Evolutionary conservation across 2,113 vertebrate genomes (phyloP).

Genomic region (Alaudala cheleensis): DNA sequence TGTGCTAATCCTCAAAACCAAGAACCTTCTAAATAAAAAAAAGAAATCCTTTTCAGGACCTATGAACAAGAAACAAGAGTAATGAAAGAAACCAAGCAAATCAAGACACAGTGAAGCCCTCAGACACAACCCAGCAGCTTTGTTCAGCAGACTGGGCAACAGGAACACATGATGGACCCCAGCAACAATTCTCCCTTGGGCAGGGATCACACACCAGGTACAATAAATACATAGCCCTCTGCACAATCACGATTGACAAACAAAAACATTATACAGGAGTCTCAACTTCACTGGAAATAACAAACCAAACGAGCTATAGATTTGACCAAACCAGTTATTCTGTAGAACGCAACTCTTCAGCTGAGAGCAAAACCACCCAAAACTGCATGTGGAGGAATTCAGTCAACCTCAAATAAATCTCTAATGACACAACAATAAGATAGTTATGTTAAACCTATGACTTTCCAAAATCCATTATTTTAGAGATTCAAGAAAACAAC

Average conservation of each 20-base stretch:
- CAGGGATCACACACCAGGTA: background rate
- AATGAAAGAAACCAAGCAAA: background rate
- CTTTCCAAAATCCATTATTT: background rate
- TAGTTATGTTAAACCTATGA: background rate
- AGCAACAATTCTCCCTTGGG: background rate
- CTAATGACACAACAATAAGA: background rate
- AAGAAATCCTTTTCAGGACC: background rate
- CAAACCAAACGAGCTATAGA: background rate
- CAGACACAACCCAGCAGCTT: background rate
- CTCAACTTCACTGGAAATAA: background rate
- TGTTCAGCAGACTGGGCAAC: background rate
- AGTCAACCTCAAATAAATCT: background rate
- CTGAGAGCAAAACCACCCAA: background rate
- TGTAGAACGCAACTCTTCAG: background rate
- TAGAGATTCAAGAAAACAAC: background rate
- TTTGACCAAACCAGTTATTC: background rate
- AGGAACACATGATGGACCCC: background rate
- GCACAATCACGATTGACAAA: fast-evolving
- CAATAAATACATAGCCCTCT: background rate
- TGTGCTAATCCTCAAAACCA: background rate
- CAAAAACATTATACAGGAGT: background rate
- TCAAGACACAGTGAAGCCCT: background rate
- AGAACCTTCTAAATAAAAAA: background rate
- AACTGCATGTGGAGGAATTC: background rate
- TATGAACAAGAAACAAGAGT: background rate